phyloP scores from a whole-genome alignment of 2,888 invertebrate species.

The Sarcophaga carnaria region DNA sequence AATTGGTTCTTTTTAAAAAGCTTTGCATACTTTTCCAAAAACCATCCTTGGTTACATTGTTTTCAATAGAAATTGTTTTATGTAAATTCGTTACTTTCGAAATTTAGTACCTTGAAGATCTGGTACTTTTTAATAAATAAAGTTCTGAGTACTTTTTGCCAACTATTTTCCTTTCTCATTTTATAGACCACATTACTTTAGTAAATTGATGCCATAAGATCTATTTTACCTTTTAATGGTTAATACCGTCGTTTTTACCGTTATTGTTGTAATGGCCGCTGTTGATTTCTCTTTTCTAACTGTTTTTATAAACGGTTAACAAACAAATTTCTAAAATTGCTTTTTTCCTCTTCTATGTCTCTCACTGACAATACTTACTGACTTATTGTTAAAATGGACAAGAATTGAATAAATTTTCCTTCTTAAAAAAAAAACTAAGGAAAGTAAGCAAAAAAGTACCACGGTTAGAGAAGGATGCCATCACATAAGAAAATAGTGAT shows the following conservation, averaged over 20 bases:
- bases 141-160: background rate
- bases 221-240: background rate
- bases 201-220: background rate
- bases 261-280: slow-evolving; percentile 1
- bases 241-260: slow-evolving; percentile 12
- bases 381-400: slow-evolving; percentile 50
- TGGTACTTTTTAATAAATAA: background rate
- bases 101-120: no score
- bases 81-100: no score
- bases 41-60: no score
- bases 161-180: background rate
- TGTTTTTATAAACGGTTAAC: background rate
- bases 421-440: no score
- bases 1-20: no score
- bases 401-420: background rate
- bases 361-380: background rate
- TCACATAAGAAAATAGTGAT: background rate
- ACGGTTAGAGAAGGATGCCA: background rate
- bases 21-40: no score
- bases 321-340: background rate
- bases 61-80: no score
- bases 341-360: background rate
- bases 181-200: background rate
- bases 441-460: no score
- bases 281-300: background rate